Evolutionary conservation across 2,888 invertebrate genomes (phyloP).

Genomic region (Nemapogon koenigi): DNA sequence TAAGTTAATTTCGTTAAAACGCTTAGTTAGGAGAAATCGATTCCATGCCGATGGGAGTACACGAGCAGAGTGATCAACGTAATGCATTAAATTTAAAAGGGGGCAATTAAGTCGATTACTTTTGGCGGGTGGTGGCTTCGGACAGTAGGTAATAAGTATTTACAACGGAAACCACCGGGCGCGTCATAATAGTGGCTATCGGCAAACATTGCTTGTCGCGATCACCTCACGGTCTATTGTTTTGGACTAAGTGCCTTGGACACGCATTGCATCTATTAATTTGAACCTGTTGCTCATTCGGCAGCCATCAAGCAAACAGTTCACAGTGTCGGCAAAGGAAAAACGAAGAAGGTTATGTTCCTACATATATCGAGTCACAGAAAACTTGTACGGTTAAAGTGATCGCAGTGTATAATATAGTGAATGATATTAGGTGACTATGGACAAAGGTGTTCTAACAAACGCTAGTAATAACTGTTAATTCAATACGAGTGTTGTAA

Average conservation of each 20-base stretch:
- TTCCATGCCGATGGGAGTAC: conserved; percentile 26
- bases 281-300: conserved; percentile 40
- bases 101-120: conserved; percentile 52
- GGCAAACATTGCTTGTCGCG: conserved; percentile 35
- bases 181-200: conserved; percentile 42
- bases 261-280: conserved; percentile 45
- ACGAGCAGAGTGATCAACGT: conserved; percentile 46
- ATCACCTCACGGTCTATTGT: conserved; percentile 52
- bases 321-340: too few species aligned
- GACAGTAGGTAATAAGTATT: conserved; percentile 49
- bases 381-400: too few species aligned
- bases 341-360: too few species aligned
- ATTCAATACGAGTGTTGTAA: conserved; percentile 25
- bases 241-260: conserved; percentile 41
- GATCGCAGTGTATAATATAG: too few species aligned
- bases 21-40: conserved; percentile 30
- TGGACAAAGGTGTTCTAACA: too few species aligned
- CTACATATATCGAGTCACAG: too few species aligned
- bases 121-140: conserved; percentile 33
- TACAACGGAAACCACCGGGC: conserved; percentile 39
- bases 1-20: conserved; percentile 14
- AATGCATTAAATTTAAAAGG: conserved; percentile 54
- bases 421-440: too few species aligned
- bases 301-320: conserved; percentile 28
- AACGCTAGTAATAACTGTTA: conserved; percentile 5